These are phyloP conservation scores for Crypturellus tataupa DNA, from an alignment of 2,797 vertebrate species.

Conservation along the genomic window DNA sequence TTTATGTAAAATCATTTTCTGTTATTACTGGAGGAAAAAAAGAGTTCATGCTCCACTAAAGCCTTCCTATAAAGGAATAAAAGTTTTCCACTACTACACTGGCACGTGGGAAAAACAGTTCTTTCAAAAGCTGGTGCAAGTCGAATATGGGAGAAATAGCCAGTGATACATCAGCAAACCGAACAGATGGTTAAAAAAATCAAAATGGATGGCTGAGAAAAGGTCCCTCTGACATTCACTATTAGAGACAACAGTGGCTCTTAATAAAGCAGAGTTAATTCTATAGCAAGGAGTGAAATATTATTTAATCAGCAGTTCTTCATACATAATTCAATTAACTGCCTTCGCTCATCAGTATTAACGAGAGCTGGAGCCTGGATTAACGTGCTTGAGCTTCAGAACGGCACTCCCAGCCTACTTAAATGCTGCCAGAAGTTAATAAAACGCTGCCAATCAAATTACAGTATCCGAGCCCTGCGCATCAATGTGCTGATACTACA, in stretches of 20 bases:
- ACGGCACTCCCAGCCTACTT: conserved; percentile 79
- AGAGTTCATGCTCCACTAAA: not conserved
- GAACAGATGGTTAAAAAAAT: conserved; percentile 66
- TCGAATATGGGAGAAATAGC: conserved; percentile 8
- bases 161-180: not conserved
- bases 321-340: conserved; percentile 88
- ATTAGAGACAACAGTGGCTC: conserved; percentile 73
- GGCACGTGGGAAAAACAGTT: not conserved
- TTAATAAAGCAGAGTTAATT: conserved; percentile 80
- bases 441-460: conserved; percentile 80
- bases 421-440: conserved; percentile 81
- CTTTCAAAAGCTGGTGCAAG: conserved; percentile 36
- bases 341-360: conserved; percentile 83
- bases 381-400: conserved; percentile 78
- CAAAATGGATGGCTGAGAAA: conserved; percentile 63
- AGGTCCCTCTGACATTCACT: conserved; percentile 75
- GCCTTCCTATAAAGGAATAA: not conserved
- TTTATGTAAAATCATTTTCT: not conserved
- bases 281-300: conserved; percentile 81
- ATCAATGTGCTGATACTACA: conserved; percentile 75
- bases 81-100: not conserved
- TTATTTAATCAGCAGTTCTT: conserved; percentile 84
- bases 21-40: not conserved
- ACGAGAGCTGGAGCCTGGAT: conserved; percentile 78
- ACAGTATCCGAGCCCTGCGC: conserved; percentile 63